These are phyloP conservation scores for Tuta absoluta DNA, from an alignment of 2,888 invertebrate species.

Conservation along the genomic window DNA sequence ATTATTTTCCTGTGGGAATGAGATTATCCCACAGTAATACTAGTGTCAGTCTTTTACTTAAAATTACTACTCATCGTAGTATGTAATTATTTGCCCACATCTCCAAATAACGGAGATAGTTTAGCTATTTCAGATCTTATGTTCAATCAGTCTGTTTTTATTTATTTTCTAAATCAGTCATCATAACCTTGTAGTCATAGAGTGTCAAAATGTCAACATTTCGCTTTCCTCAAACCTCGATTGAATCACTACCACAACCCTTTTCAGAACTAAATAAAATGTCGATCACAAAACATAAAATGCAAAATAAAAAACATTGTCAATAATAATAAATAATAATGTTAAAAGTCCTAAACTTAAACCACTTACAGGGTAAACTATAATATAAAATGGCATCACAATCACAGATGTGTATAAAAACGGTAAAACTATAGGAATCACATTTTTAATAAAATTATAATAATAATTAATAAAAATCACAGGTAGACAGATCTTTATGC, in stretches of 20 bases:
- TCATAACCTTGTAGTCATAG: background rate
- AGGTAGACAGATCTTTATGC: slow-evolving; percentile 56
- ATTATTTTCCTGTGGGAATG: no score
- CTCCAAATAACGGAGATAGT: background rate
- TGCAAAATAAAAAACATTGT: slow-evolving; percentile 29
- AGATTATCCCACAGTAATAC: no score
- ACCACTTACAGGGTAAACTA: slow-evolving; percentile 56
- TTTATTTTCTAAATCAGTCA: slow-evolving; percentile 1
- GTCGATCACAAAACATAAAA: slow-evolving; percentile 32
- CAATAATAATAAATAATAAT: slow-evolving; percentile 40
- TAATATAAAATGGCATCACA: slow-evolving; percentile 65
- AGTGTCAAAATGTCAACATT: background rate
- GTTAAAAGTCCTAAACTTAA: slow-evolving; percentile 55
- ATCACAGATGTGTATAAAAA: slow-evolving; percentile 72
- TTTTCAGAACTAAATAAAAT: slow-evolving; percentile 34
- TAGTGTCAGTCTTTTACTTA: background rate
- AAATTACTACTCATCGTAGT: no score
- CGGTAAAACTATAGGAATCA: slow-evolving; percentile 66
- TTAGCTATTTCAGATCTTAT: background rate
- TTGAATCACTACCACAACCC: slow-evolving; percentile 20
- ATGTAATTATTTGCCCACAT: no score
- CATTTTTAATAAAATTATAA: slow-evolving; percentile 59
- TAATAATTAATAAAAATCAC: slow-evolving; percentile 73
- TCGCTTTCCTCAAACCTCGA: background rate
- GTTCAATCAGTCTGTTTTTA: background rate